Percentiles rank a stretch among this genome's conserved stretches.
Evolutionary conservation across 1,140 invertebrate species (phyloP).

Genomic region (Panulirus ornatus): DNA sequence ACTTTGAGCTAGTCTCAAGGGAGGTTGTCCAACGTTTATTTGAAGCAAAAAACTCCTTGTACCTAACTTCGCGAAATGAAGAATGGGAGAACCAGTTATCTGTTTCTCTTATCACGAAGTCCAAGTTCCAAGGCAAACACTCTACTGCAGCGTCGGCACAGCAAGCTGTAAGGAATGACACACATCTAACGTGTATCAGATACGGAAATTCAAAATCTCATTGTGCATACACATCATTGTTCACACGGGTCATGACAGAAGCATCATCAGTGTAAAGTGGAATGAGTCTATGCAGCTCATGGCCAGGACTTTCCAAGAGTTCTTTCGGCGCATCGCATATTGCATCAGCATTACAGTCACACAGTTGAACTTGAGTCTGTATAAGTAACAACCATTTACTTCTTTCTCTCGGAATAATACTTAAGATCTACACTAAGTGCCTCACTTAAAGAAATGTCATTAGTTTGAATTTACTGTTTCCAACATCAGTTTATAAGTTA

Average conservation of each 20-base stretch:
- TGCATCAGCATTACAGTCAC: constrained; percentile 44
- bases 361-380: constrained; percentile 13
- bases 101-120: constrained; percentile 8
- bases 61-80: not conserved
- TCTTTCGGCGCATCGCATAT: constrained; percentile 28
- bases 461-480: constrained; percentile 19
- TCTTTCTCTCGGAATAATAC: constrained; percentile 30
- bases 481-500: constrained; percentile 6
- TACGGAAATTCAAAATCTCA: constrained; percentile 11
- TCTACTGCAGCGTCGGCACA: too few species aligned
- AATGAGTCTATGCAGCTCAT: constrained; percentile 30
- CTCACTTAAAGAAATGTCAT: constrained; percentile 30
- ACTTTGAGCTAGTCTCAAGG: constrained; percentile 27
- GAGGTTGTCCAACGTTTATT: constrained; percentile 19
- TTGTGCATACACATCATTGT: constrained; percentile 49
- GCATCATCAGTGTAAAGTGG: constrained; percentile 39
- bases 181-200: constrained; percentile 19
- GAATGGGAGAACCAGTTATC: constrained; percentile 46
- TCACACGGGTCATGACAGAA: constrained; percentile 31
- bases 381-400: not conserved
- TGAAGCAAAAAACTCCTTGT: too few species aligned
- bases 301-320: constrained; percentile 9
- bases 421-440: not conserved
- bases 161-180: constrained; percentile 27
- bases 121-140: constrained; percentile 42